Conservation (phyloP, 35 echinoderm and acorn worm genomes). For the Hemicentrotus pulcherrimus region DNA sequence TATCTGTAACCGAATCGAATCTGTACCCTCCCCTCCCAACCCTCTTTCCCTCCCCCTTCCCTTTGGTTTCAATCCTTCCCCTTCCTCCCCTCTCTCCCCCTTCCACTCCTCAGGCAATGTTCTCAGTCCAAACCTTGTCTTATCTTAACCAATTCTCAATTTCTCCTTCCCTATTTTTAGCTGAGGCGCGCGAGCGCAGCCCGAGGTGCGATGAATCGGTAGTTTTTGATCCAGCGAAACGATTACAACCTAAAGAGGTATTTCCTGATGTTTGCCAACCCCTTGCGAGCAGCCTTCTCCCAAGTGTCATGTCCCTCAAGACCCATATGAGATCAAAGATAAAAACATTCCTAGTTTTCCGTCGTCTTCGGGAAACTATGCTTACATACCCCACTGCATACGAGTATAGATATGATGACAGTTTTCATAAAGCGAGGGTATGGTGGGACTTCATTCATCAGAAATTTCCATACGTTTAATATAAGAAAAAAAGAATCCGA, state of each 20-base stretch:
- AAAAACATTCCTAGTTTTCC: not conserved
- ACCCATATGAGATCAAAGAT: not conserved
- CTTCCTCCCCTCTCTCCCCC: not conserved
- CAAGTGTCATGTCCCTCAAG: not conserved
- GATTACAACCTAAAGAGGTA: not conserved
- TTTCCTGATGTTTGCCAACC: not conserved
- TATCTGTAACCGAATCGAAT: not conserved
- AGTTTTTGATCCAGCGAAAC: conserved; percentile 6
- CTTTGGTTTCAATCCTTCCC: not conserved
- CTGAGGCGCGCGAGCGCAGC: not conserved
- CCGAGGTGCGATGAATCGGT: not conserved
- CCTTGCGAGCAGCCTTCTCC: not conserved
- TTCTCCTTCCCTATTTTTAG: not conserved
- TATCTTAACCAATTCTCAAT: not conserved
- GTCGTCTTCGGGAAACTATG: not conserved
- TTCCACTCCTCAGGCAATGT: not conserved
- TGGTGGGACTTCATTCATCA: too few species aligned
- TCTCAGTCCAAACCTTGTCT: not conserved
- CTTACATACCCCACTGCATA: not conserved
- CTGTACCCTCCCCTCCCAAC: not conserved
- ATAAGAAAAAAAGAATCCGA: too few species aligned
- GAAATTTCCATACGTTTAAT: too few species aligned
- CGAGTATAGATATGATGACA: too few species aligned
- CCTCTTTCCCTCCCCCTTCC: not conserved
- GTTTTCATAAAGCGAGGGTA: too few species aligned